phyloP scores from a whole-genome alignment of 2,113 vertebrate genomes.

The Jaculus jaculus region DNA sequence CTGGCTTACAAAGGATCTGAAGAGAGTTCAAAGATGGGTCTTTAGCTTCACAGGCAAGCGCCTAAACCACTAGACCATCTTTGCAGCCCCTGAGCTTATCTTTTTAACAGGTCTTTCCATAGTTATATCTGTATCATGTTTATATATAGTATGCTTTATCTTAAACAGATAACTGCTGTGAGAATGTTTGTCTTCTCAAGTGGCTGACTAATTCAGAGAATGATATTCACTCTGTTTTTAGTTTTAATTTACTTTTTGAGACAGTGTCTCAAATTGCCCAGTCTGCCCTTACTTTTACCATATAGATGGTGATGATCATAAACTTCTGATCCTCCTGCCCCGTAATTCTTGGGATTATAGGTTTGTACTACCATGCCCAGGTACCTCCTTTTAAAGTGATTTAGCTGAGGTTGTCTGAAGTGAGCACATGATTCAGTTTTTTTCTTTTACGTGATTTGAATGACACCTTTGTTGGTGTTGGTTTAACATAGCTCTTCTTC shows the following conservation, averaged over 20 bases:
- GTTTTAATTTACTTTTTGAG: no score
- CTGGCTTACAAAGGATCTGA: no score
- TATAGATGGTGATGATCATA: no score
- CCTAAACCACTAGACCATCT: no score
- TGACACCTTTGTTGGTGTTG: not conserved
- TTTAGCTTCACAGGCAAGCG: no score
- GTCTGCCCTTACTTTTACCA: no score
- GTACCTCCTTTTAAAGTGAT: not conserved
- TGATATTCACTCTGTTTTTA: not conserved
- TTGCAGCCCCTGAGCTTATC: no score
- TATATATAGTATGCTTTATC: not conserved
- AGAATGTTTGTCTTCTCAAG: not conserved
- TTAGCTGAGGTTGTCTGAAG: conserved; percentile 23
- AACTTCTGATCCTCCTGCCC: no score
- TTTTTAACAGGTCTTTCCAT: not conserved
- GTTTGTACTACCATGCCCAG: no score
- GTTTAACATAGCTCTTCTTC: not conserved
- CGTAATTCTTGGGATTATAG: no score
- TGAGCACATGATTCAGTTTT: not conserved
- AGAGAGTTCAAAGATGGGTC: no score
- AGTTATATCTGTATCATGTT: not conserved
- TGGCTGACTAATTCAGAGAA: not conserved
- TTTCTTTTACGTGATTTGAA: not conserved
- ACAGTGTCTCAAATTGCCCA: no score
- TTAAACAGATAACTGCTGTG: not conserved